phyloP scores from a whole-genome alignment of 2,888 invertebrate genomes.

The Andrena marginata region DNA sequence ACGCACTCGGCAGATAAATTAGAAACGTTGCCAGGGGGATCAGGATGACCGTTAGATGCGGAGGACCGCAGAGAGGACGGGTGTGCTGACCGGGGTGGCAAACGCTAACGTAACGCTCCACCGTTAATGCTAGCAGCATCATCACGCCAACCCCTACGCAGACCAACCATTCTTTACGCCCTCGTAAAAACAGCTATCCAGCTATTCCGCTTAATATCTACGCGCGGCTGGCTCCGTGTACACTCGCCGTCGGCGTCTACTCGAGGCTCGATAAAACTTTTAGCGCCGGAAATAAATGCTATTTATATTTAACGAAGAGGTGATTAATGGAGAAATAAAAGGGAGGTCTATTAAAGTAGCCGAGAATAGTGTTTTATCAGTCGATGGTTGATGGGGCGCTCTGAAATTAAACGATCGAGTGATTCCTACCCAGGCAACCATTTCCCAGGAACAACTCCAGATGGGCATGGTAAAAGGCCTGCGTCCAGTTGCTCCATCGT shows the following conservation, averaged over 20 bases:
- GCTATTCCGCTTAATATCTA: neutral
- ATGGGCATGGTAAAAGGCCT: conserved; percentile 90
- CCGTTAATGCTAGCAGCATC: conserved; percentile 91
- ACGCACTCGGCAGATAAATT: conserved; percentile 90
- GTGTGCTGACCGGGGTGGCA: conserved; percentile 89
- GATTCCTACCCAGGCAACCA: conserved; percentile 87
- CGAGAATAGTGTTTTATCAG: neutral
- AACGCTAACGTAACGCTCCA: conserved; percentile 91
- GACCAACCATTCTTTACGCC: conserved; percentile 20
- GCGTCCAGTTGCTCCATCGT: conserved; percentile 88
- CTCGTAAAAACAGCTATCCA: neutral
- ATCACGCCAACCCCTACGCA: conserved; percentile 89
- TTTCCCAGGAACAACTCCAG: conserved; percentile 91
- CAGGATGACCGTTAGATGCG: conserved; percentile 88
- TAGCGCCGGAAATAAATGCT: neutral
- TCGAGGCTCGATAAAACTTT: neutral
- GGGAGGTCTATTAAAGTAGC: neutral
- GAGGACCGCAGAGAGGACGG: conserved; percentile 89
- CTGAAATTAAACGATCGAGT: neutral
- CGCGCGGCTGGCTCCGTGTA: neutral
- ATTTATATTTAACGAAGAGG: neutral
- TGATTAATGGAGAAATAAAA: neutral
- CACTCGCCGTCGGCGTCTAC: neutral
- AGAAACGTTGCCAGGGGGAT: conserved; percentile 89
- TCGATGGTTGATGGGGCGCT: neutral